A percentile compares a stretch with the other conserved stretches of the same genome.
These are phyloP conservation scores for Mormyrus proboscirostris DNA, from an alignment of 2,797 vertebrate species.

Conservation along the genomic window DNA sequence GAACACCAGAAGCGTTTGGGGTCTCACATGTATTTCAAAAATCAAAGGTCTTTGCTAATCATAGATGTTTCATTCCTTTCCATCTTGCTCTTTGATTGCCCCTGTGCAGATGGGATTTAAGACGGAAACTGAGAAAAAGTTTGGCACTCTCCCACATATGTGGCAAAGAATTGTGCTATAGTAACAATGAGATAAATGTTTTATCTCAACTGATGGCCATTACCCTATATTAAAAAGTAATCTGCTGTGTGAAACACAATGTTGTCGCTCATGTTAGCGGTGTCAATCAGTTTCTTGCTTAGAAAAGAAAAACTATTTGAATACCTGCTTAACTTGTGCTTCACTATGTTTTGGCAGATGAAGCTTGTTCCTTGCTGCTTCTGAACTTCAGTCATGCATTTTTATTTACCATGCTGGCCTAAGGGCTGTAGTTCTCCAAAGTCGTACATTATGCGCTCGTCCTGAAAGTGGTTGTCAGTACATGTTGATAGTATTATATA, in stretches of 20 bases:
- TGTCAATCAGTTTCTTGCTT: not conserved
- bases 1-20: conserved; percentile 5
- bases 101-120: not conserved
- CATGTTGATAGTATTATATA: conserved; percentile 2
- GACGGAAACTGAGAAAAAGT: not conserved
- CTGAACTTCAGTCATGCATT: not conserved
- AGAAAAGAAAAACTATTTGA: not conserved
- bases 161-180: not conserved
- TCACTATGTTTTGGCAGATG: conserved; percentile 9
- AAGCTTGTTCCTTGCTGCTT: not conserved
- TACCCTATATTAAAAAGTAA: not conserved
- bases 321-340: conserved; percentile 4
- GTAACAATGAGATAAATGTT: not conserved
- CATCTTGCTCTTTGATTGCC: not conserved
- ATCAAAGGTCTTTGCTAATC: conserved; percentile 1
- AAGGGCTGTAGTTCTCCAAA: conserved; percentile 15
- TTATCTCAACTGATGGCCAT: not conserved
- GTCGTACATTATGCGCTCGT: conserved; percentile 12
- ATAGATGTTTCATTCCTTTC: not conserved
- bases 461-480: conserved; percentile 2
- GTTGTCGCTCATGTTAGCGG: not conserved
- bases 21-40: not conserved
- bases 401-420: conserved; percentile 16
- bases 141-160: not conserved
- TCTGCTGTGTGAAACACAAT: not conserved